Percentiles rank a stretch among this genome's conserved stretches.
phyloP scores from a whole-genome alignment of 1,140 invertebrate species.

The Telenomus remus region DNA sequence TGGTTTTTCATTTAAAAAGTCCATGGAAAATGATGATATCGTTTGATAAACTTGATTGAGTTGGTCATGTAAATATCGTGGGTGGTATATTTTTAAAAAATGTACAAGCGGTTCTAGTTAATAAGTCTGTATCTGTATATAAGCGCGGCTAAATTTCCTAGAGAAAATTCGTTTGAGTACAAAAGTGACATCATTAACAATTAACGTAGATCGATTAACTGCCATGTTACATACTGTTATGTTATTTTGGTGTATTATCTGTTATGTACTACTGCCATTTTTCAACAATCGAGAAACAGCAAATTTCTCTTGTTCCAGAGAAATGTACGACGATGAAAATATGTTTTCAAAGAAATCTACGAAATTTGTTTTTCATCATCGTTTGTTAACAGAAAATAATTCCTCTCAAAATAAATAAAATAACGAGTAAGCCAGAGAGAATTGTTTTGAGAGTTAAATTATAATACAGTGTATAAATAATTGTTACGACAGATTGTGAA shows the following conservation, averaged over 20 bases:
- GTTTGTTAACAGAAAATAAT: too few relatives aligned
- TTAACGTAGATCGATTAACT: constrained; percentile 65
- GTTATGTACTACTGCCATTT: constrained; percentile 72
- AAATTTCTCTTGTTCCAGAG: too few relatives aligned
- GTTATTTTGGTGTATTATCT: constrained; percentile 64
- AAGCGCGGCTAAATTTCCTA: not conserved
- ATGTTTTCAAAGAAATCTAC: too few relatives aligned
- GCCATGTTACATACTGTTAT: constrained; percentile 70
- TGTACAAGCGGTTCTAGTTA: constrained; percentile 10
- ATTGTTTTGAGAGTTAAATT: constrained; percentile 35
- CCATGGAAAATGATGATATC: not conserved
- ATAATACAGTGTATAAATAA: constrained; percentile 64
- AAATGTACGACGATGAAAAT: too few relatives aligned
- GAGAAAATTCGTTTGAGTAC: not conserved
- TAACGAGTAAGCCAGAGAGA: not conserved
- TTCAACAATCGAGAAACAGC: constrained; percentile 54
- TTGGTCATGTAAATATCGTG: constrained; percentile 1
- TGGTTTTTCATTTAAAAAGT: too few relatives aligned
- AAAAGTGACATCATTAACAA: constrained; percentile 25
- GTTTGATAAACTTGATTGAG: constrained; percentile 1
- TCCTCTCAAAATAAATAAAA: too few relatives aligned
- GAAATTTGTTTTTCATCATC: too few relatives aligned
- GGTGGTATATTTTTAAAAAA: constrained; percentile 25
- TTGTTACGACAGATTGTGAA: constrained; percentile 59
- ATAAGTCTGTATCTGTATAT: constrained; percentile 20